Evolutionary conservation across 92 coral and sea anemone species (phyloP), one percentile per base, ranked within the genome.

Genomic region (Zoanthus gigantus): DNA sequence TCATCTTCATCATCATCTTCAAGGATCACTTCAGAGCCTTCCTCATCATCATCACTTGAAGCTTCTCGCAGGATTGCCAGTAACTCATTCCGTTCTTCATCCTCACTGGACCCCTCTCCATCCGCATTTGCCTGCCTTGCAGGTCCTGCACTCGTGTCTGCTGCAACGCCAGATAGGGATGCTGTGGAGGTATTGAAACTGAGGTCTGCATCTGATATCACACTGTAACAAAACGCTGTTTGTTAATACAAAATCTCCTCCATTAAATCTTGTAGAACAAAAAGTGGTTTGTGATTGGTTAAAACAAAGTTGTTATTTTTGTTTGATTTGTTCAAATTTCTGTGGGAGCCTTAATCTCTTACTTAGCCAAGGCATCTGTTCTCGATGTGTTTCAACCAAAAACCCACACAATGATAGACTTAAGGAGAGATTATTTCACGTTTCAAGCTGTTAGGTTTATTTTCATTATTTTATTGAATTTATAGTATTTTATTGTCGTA

Each of bases 41-140:
- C 93, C 7, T 96, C 95, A 28, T 95, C 98, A 30, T 97, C 99
- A 84, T 97, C 99, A 83, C 99, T 97, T 61, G 96, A 93, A 15
- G 99, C 98, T 80, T 97, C 99, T 67, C 96, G 98, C 12, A 97
- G 96, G 72, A 97, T 93, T 56, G 96, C 96, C 74, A 95, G 92
- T 32, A 95, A 92, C 81, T 94, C 98, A 67, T 94, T 93, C 71
- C 97, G 90, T 61, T 92, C 95, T 23, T 97, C 99, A 53, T 95
- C 94, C 42, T 94, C 98, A 71, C 95, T 94, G 29, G 85, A 81
- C 28, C 85, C 85, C 14, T 16, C 85, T 10, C 61, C 54, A 18
- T 66, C 85, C 0, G 88, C 88, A 30, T 83, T 91, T 73, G 81
- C 89, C 17, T 82, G 86, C 71, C 74, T 83, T 47, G 78, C 89